phyloP scores from a whole-genome alignment of 2,888 invertebrate genomes.

The Dryobota labecula region DNA sequence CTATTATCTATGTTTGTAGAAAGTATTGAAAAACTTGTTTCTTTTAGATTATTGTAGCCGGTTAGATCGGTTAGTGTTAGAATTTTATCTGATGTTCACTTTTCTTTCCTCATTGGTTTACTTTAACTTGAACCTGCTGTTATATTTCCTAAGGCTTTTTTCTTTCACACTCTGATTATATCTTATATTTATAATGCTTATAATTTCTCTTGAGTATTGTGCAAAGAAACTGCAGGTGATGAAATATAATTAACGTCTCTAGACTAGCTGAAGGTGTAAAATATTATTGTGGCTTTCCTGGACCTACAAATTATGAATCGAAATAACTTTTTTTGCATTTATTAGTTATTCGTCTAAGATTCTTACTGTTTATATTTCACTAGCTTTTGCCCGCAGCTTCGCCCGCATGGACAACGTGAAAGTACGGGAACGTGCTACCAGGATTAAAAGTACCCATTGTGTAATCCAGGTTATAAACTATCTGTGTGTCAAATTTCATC shows the following conservation, averaged over 20 bases:
- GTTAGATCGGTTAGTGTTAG: conserved; percentile 34
- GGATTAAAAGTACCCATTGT: no score
- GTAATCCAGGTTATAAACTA: no score
- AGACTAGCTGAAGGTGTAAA: background rate
- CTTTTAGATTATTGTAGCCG: conserved; percentile 49
- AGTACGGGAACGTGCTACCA: no score
- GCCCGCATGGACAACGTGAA: no score
- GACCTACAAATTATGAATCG: background rate
- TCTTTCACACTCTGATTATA: conserved; percentile 41
- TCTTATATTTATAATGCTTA: conserved; percentile 22
- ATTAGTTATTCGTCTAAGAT: background rate
- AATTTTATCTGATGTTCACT: conserved; percentile 32
- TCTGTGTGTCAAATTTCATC: no score
- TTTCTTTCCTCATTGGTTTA: conserved; percentile 41
- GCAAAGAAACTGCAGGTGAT: background rate
- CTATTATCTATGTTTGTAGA: conserved; percentile 66
- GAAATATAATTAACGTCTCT: background rate
- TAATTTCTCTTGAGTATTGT: conserved; percentile 1
- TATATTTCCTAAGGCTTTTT: conserved; percentile 21
- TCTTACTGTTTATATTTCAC: background rate
- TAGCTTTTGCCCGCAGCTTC: no score
- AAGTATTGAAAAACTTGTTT: conserved; percentile 70
- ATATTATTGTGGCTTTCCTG: background rate
- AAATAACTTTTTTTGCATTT: background rate
- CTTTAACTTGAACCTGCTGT: background rate